Evolutionary conservation across 2,797 vertebrate genomes (phyloP).

Genomic region (Scarus forsteni): DNA sequence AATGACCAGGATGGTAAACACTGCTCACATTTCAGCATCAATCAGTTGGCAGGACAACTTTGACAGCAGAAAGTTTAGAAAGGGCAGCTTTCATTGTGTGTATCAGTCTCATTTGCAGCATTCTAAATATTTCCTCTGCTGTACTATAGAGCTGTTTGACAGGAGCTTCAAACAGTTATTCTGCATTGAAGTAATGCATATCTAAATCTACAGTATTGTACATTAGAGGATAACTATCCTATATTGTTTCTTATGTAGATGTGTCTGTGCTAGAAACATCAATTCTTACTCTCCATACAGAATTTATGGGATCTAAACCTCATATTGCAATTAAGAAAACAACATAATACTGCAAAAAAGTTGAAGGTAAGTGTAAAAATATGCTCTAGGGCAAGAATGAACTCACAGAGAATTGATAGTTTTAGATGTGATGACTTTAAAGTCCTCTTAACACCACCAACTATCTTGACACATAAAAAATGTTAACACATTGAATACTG

Average conservation of each 20-base stretch:
- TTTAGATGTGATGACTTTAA: too few species aligned
- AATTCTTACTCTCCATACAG: too few species aligned
- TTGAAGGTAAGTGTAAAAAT: too few species aligned
- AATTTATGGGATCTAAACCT: too few species aligned
- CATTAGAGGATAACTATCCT: not conserved
- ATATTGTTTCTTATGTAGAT: not conserved
- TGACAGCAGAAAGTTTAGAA: slow-evolving; percentile 24
- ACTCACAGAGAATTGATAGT: too few species aligned
- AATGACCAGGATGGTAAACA: slow-evolving; percentile 26
- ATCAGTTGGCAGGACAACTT: slow-evolving; percentile 9
- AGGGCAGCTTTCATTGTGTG: slow-evolving; percentile 41
- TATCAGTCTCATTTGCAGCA: slow-evolving; percentile 27
- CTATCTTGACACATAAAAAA: too few species aligned
- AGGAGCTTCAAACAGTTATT: slow-evolving; percentile 16
- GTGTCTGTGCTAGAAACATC: too few species aligned
- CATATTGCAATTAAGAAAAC: too few species aligned
- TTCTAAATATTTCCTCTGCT: slow-evolving; percentile 33
- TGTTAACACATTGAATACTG: too few species aligned
- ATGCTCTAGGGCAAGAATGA: too few species aligned
- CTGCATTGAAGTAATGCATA: not conserved
- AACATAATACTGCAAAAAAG: too few species aligned
- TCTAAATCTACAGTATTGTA: not conserved
- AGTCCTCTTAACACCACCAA: too few species aligned
- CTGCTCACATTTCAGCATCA: slow-evolving; percentile 35
- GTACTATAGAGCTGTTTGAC: slow-evolving; percentile 20